Evolutionary conservation across 2,113 vertebrate genomes (phyloP).

Genomic region (Todiramphus chloris): DNA sequence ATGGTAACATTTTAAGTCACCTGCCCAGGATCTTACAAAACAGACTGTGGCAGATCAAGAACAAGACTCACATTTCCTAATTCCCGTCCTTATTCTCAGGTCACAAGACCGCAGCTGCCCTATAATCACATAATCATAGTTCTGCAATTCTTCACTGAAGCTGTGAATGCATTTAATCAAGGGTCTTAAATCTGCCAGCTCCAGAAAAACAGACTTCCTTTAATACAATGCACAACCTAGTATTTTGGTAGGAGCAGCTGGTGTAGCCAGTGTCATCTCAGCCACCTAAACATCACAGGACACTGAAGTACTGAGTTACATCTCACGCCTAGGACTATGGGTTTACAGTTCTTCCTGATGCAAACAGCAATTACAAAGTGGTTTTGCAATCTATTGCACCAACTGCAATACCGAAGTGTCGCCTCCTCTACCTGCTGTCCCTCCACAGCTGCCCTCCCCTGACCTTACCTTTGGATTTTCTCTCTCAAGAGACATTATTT

Average conservation of each 20-base stretch:
- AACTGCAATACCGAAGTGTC: background rate
- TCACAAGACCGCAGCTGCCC: background rate
- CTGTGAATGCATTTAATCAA: constrained; percentile 9
- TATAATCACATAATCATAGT: background rate
- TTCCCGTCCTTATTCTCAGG: background rate
- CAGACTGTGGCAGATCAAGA: background rate
- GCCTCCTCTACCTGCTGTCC: background rate
- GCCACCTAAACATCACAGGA: background rate
- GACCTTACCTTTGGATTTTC: background rate
- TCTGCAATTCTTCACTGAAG: background rate
- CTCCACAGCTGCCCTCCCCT: background rate
- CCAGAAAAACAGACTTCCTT: background rate
- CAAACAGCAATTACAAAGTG: background rate
- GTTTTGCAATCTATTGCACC: background rate
- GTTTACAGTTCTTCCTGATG: background rate
- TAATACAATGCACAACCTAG: background rate
- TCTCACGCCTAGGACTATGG: background rate
- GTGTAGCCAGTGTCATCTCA: background rate
- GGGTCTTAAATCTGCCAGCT: background rate
- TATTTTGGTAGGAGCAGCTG: background rate
- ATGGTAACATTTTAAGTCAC: background rate
- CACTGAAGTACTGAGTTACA: background rate
- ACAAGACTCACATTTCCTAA: background rate
- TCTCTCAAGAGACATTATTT: background rate
- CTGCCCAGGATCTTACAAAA: background rate